Percentiles rank a stretch among this genome's conserved stretches.
Evolutionary conservation across 2,797 vertebrate species (phyloP).

Genomic region (Halcyon smyrnensis): DNA sequence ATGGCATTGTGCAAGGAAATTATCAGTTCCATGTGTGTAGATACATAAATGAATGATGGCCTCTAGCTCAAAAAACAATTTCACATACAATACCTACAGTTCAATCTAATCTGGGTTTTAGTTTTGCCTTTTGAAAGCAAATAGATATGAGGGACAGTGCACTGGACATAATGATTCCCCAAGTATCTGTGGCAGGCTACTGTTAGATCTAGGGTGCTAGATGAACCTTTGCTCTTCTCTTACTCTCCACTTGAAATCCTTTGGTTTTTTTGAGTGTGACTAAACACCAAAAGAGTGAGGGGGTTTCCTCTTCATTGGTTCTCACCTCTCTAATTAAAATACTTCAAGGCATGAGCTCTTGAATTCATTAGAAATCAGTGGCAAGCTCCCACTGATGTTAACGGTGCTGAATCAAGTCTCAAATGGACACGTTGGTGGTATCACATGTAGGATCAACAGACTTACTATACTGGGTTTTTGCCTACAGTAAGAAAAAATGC

Average conservation of each 20-base stretch:
- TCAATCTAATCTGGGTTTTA: not conserved
- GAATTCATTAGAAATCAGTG: not conserved
- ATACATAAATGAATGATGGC: not conserved
- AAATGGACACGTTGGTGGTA: not conserved
- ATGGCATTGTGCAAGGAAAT: not conserved
- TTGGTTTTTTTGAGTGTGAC: not conserved
- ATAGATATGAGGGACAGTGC: not conserved
- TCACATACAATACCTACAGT: not conserved
- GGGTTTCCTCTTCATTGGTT: not conserved
- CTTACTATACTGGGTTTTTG: not conserved
- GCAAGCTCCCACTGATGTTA: not conserved
- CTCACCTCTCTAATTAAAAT: not conserved
- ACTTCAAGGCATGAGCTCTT: not conserved
- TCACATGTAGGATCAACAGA: not conserved
- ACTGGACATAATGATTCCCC: not conserved
- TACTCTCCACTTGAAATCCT: not conserved
- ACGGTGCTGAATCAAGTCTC: not conserved
- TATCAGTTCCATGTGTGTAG: not conserved
- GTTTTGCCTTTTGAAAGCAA: not conserved
- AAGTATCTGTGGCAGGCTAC: not conserved
- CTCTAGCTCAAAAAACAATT: not conserved
- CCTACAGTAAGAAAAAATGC: not conserved
- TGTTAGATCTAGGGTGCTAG: not conserved
- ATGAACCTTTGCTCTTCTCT: rapidly evolving
- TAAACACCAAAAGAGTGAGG: not conserved